Evolutionary conservation across 2,113 vertebrate genomes (phyloP), one percentile per base, ranked within the genome.

Genomic region (Meles meles): DNA sequence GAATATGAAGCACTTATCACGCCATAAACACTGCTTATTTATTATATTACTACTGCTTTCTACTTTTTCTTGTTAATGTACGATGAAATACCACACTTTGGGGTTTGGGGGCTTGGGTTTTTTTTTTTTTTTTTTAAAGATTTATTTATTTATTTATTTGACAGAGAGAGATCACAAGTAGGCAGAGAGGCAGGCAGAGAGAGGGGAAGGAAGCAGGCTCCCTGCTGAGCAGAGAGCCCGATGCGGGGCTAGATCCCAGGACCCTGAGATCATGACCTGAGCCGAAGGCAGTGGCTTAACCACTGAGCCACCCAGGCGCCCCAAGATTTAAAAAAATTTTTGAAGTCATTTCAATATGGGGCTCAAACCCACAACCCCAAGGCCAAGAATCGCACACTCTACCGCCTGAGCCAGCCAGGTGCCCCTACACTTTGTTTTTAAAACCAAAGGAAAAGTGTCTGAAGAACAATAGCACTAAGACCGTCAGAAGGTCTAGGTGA

Each of bases 361-460:
- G 42, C 42, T 77, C 15, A 7, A 77, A 47, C 42, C 74, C 74
- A 77, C 27, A 47, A 74, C 7, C 74, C 74, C 42, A 31, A 77
- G 42, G 44, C 42, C 42, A 77, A 77, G 42, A 47, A 8, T 47
- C 1, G 4, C 27, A 31, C 6, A 17, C 7, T 77, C 27, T 25
- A 77, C 42, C 0, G 15, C 29, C 42, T 77, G 7, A 77, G 27
- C 42, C 74, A 47, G 42, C 7, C 42, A 77, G 27, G 74, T 17
- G 14, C 42, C 42, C 42, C 74, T 10, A 47, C 27, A 17, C 74
- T 77, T 47, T 31, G 7, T 77, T 76, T 90, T 95, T 72, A 93
- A 88, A 96, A 65, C 55, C 34, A 95, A 90, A 95, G 59, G 47
- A 87, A 92, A 96, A 39, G 52, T 61, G 52, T 37, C 65, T 86